Conservation (phyloP, 2,888 invertebrate species). For the Cerastis rubricosa region DNA sequence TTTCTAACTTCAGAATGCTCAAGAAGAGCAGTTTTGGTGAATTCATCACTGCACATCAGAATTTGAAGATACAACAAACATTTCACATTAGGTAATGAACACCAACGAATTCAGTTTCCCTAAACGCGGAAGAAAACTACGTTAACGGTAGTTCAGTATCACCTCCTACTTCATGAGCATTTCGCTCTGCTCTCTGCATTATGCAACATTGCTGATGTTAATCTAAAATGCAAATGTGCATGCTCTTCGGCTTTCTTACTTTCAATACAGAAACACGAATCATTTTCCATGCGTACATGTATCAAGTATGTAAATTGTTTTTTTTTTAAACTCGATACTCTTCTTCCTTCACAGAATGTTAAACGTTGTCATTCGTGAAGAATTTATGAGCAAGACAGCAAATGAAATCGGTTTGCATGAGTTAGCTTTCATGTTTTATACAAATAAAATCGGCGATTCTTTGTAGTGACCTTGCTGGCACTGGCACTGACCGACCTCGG, state of each 20-base stretch:
- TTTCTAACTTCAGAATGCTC: neutral
- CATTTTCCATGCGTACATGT: conserved; percentile 34
- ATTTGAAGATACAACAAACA: conserved; percentile 12
- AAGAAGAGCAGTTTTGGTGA: neutral
- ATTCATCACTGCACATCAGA: neutral
- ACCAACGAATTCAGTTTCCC: conserved; percentile 11
- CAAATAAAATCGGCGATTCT: conserved; percentile 64
- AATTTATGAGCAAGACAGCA: conserved; percentile 38
- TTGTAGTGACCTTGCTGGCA: conserved; percentile 81
- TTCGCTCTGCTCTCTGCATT: conserved; percentile 53
- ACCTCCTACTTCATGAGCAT: conserved; percentile 42
- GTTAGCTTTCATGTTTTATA: conserved; percentile 49
- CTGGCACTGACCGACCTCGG: conserved; percentile 84
- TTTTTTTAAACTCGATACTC: conserved; percentile 9
- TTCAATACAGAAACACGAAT: conserved; percentile 52
- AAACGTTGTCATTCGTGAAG: conserved; percentile 46
- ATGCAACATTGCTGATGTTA: conserved; percentile 56
- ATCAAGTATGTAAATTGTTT: conserved; percentile 18
- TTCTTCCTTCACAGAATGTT: conserved; percentile 48
- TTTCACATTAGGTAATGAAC: conserved; percentile 10
- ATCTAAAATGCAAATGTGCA: conserved; percentile 59
- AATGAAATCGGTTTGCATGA: conserved; percentile 45
- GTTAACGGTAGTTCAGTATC: conserved; percentile 37
- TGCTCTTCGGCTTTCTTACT: conserved; percentile 56
- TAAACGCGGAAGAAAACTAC: conserved; percentile 20